These are phyloP conservation scores for Bradypus variegatus DNA, from an alignment of 2,797 vertebrate species.

Conservation along the genomic window DNA sequence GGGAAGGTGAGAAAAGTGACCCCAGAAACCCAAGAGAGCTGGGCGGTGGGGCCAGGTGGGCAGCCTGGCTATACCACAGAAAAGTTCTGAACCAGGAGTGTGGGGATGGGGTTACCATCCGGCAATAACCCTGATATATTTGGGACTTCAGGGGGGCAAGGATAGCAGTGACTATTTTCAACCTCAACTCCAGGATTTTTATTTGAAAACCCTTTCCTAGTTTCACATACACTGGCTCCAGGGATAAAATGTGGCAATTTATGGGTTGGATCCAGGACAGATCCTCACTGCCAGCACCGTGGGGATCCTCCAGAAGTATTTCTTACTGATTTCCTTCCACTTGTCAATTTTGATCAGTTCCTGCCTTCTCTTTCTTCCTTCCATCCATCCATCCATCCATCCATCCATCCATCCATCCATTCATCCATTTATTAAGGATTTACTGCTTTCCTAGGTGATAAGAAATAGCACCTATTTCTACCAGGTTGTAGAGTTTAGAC, in stretches of 20 bases:
- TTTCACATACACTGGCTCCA: neutral
- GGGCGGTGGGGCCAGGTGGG: too few relatives aligned
- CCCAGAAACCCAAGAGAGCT: neutral
- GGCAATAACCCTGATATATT: neutral
- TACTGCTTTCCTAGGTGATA: neutral
- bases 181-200: neutral
- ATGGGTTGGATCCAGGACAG: neutral
- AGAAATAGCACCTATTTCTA: too few relatives aligned
- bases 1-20: neutral
- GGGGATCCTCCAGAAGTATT: neutral
- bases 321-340: neutral
- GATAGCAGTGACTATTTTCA: neutral
- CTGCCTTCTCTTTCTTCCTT: too few relatives aligned
- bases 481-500: neutral
- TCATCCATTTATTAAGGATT: neutral
- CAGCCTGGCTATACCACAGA: neutral
- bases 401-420: neutral
- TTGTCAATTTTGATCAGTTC: neutral
- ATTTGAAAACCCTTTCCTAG: neutral
- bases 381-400: neutral
- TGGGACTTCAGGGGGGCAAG: neutral
- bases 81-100: fast-evolving
- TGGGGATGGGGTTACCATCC: too few relatives aligned
- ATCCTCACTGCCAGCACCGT: neutral
- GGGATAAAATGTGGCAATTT: neutral